phyloP scores from a whole-genome alignment of 2,888 invertebrate genomes.

The Stratiomys singularior region DNA sequence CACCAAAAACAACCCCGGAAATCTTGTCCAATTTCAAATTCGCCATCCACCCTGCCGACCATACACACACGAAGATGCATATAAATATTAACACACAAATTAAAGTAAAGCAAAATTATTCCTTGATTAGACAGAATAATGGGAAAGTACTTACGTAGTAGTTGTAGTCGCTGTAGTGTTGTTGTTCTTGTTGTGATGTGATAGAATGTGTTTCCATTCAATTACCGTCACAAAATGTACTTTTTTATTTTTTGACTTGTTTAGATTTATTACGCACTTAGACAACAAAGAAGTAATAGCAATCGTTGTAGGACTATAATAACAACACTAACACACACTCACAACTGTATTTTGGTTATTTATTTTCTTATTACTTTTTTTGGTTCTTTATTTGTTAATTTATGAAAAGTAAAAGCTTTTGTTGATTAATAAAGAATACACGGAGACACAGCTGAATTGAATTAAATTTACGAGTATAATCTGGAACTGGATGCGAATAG shows the following conservation, averaged over 20 bases:
- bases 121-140: conserved; percentile 1
- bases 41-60: no score
- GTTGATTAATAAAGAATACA: conserved; percentile 20
- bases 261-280: conserved; percentile 40
- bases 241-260: conserved; percentile 41
- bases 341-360: conserved; percentile 21
- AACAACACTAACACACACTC: conserved; percentile 28
- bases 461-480: not conserved
- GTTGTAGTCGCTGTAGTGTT: conserved; percentile 1
- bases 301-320: not conserved
- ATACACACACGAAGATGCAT: no score
- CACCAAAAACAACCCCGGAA: no score
- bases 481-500: no score
- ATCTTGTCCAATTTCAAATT: no score
- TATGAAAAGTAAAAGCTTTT: conserved; percentile 27
- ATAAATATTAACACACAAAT: not conserved
- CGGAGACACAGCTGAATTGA: not conserved
- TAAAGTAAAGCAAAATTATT: not conserved
- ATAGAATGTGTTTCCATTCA: conserved; percentile 45
- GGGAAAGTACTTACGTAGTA: conserved; percentile 38
- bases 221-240: conserved; percentile 41
- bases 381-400: conserved; percentile 13
- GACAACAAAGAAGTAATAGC: conserved; percentile 9
- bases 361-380: not conserved
- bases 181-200: conserved; percentile 28